Conservation (phyloP, 2,888 invertebrate genomes). For the Labia minor region DNA sequence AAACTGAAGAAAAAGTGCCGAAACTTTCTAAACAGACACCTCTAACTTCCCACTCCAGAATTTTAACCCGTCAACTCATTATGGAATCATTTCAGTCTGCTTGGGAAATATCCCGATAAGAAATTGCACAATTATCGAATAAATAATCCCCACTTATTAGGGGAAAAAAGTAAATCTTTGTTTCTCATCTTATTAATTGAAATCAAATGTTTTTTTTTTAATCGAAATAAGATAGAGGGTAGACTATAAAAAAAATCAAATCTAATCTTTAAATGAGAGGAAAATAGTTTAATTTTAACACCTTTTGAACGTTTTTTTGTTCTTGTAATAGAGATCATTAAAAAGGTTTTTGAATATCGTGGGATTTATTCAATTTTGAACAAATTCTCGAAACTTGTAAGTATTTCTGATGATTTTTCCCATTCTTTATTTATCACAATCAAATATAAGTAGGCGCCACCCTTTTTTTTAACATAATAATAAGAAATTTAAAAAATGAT, state of each 20-base stretch:
- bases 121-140: not conserved
- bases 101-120: not conserved
- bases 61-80: not conserved
- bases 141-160: not conserved
- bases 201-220: not conserved
- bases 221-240: not conserved
- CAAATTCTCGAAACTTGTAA: conserved; percentile 4
- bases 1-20: not conserved
- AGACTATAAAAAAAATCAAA: too few relatives aligned
- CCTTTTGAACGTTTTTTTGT: not conserved
- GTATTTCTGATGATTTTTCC: not conserved
- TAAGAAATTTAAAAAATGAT: too few relatives aligned
- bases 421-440: not conserved
- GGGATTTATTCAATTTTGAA: not conserved
- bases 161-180: not conserved
- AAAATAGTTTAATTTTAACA: not conserved
- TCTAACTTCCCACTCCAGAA: too few relatives aligned
- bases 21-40: not conserved
- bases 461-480: not conserved
- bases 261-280: not conserved
- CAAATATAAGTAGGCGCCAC: not conserved
- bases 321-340: not conserved
- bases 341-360: not conserved
- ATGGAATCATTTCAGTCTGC: not conserved
- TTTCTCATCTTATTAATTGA: conserved; percentile 1